phyloP scores from a whole-genome alignment of 2,113 vertebrate genomes.

The Istiophorus platypterus region DNA sequence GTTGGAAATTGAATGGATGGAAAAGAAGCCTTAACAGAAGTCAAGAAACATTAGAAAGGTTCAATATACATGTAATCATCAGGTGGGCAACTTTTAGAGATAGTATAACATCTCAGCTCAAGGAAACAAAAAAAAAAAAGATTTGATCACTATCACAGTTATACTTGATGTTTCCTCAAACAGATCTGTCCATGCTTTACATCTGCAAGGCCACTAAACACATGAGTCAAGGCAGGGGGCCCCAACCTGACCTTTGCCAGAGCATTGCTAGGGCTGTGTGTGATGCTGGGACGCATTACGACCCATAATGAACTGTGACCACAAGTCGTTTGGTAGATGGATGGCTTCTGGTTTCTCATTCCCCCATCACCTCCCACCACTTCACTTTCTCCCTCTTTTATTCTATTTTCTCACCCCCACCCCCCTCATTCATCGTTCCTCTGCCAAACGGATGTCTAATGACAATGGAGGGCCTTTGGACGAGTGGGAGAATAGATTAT shows the following conservation, averaged over 20 bases:
- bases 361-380: constrained; percentile 70
- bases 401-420: constrained; percentile 46
- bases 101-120: not conserved
- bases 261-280: constrained; percentile 49
- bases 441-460: constrained; percentile 78
- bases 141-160: not conserved
- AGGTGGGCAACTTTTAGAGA: not conserved
- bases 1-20: constrained; percentile 5
- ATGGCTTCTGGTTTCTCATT: constrained; percentile 73
- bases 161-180: not conserved
- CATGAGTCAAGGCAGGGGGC: constrained; percentile 12
- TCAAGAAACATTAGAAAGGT: not conserved
- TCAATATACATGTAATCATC: not conserved
- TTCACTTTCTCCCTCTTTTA: constrained; percentile 65
- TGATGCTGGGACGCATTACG: constrained; percentile 62
- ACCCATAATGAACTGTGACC: constrained; percentile 80
- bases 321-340: constrained; percentile 75
- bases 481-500: constrained; percentile 83
- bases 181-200: not conserved
- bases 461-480: constrained; percentile 80
- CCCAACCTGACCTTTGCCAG: constrained; percentile 49
- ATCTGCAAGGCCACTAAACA: constrained; percentile 29
- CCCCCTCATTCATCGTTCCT: constrained; percentile 65
- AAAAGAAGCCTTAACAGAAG: constrained; percentile 20
- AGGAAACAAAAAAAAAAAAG: not conserved